A percentile compares a stretch with the other conserved stretches of the same genome.
Conservation (phyloP, 2,888 invertebrate species). For the Gastrophysa polygoni region DNA sequence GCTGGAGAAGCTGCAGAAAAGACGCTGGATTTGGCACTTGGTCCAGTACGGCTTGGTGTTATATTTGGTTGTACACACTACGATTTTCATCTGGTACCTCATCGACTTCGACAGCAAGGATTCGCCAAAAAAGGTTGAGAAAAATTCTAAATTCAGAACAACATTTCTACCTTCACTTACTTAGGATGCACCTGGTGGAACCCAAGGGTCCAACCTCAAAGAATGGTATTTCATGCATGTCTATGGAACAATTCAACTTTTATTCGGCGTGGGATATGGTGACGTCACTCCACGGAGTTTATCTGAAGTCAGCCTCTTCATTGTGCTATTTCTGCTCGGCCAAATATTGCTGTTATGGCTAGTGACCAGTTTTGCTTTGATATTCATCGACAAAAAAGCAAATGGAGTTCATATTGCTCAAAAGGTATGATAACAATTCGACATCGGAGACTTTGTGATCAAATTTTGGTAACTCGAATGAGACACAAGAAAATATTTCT, state of each 20-base stretch:
- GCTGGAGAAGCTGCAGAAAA: constrained; percentile 59
- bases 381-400: constrained; percentile 18
- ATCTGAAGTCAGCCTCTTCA: constrained; percentile 21
- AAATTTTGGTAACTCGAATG: too few relatives aligned
- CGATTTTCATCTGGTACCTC: constrained; percentile 61
- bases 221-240: constrained; percentile 22
- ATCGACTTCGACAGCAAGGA: constrained; percentile 54
- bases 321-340: constrained; percentile 14
- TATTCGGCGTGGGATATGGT: constrained; percentile 42
- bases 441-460: too few relatives aligned
- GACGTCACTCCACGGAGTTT: constrained; percentile 28
- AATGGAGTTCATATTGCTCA: constrained; percentile 12
- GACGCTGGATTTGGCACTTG: constrained; percentile 61
- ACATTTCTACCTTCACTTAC: too few relatives aligned
- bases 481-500: too few relatives aligned
- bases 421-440: constrained; percentile 30
- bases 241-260: constrained; percentile 59
- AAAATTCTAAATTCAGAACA: too few relatives aligned
- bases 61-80: constrained; percentile 59
- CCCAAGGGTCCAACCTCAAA: not conserved
- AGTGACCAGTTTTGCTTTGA: constrained; percentile 21
- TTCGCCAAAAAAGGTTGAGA: constrained; percentile 17
- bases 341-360: constrained; percentile 19
- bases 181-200: not conserved
- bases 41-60: constrained; percentile 61